Conservation (phyloP, 1,140 invertebrate genomes). For the Dinothrombium tinctorium region DNA sequence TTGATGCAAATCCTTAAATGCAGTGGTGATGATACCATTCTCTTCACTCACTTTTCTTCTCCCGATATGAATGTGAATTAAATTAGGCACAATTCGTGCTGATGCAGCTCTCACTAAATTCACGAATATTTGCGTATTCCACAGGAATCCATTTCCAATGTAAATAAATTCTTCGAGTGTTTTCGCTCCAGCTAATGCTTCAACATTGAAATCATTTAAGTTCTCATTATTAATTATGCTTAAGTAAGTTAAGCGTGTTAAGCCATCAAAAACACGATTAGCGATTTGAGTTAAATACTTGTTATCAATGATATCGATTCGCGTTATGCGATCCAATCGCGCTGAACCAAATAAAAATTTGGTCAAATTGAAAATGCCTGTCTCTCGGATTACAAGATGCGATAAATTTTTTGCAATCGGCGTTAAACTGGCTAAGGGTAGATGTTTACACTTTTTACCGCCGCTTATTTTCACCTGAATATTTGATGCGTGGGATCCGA, state of each 20-base stretch:
- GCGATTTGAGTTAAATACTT: neutral
- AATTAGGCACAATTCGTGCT: slow-evolving; percentile 2
- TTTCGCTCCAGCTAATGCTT: slow-evolving; percentile 6
- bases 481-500: neutral
- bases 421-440: neutral
- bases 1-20: no score
- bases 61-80: slow-evolving; percentile 5
- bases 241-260: neutral
- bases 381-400: slow-evolving; percentile 6
- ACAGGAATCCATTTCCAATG: neutral
- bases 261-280: slow-evolving; percentile 5
- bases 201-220: neutral
- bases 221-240: neutral
- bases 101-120: slow-evolving; percentile 1
- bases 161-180: slow-evolving; percentile 7
- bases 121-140: neutral
- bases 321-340: neutral
- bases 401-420: slow-evolving; percentile 3
- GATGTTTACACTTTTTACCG: neutral
- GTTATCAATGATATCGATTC: slow-evolving; percentile 6
- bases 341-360: slow-evolving; percentile 3
- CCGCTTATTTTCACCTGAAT: slow-evolving; percentile 8
- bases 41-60: neutral
- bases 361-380: neutral
- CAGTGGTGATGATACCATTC: no score